Evolutionary conservation across 2,888 invertebrate species (phyloP).

Genomic region (Pilophorus perplexus): DNA sequence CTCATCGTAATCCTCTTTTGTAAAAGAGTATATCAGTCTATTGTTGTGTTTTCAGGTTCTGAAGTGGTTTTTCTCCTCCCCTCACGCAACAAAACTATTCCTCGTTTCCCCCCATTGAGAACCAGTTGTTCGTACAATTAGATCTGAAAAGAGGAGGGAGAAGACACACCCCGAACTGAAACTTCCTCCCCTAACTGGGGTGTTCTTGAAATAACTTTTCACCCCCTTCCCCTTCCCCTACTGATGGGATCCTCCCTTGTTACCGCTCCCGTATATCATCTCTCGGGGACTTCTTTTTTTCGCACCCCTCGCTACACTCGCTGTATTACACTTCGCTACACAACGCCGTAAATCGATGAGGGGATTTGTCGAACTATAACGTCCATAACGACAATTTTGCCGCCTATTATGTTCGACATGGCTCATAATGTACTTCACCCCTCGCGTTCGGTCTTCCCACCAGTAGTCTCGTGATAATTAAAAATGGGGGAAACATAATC

Average conservation of each 20-base stretch:
- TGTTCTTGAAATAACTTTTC: conserved; percentile 9
- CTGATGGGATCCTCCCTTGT: conserved; percentile 10
- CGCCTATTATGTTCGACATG: too few species aligned
- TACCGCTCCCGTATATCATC: conserved; percentile 30
- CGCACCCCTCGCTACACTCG: conserved; percentile 8
- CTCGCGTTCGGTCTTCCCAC: too few species aligned
- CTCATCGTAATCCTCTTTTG: background rate
- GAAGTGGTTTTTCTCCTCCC: too few species aligned
- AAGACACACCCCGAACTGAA: background rate
- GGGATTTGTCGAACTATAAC: too few species aligned
- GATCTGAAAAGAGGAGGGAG: background rate
- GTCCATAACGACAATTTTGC: too few species aligned
- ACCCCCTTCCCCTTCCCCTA: background rate
- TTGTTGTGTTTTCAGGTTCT: conserved; percentile 17
- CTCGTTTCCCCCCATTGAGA: conserved; percentile 20
- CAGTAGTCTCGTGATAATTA: background rate
- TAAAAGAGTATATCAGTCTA: conserved; percentile 8
- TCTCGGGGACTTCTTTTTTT: conserved; percentile 29
- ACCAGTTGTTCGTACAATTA: conserved; percentile 32
- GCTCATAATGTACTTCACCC: too few species aligned
- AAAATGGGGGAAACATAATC: background rate
- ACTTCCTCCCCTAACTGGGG: background rate
- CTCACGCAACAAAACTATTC: conserved; percentile 40
- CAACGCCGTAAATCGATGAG: background rate
- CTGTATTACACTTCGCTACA: conserved; percentile 3